These are phyloP conservation scores for Gambusia yucatana DNA, from an alignment of 2,797 vertebrate species.

Conservation along the genomic window DNA sequence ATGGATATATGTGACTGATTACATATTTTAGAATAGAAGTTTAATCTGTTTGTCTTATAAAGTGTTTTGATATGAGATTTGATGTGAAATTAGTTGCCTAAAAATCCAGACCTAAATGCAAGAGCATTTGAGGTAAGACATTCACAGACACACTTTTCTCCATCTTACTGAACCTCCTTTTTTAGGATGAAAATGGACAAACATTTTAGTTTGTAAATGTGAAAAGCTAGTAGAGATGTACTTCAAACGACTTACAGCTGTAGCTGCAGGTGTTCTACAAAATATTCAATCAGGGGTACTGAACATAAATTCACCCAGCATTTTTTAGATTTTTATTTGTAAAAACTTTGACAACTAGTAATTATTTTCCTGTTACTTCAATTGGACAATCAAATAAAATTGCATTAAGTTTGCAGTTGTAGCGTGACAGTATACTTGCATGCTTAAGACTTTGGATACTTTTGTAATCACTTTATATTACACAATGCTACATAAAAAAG, in stretches of 20 bases:
- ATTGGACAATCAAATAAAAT: background rate
- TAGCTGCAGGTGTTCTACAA: background rate
- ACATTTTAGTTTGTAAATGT: background rate
- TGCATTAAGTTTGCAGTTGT: background rate
- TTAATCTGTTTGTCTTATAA: background rate
- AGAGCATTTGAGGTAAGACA: background rate
- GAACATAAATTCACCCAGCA: background rate
- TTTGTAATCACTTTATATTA: background rate
- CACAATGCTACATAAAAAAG: background rate
- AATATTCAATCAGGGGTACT: background rate
- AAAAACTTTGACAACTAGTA: background rate
- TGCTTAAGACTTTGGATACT: background rate
- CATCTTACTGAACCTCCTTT: background rate
- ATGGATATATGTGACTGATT: background rate
- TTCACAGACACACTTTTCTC: background rate
- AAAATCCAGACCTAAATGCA: background rate
- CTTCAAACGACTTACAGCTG: background rate
- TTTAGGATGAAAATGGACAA: background rate
- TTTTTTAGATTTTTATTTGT: background rate
- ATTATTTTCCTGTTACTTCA: background rate
- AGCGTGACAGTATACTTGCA: background rate
- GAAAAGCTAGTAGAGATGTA: background rate
- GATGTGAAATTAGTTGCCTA: background rate
- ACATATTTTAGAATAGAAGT: background rate
- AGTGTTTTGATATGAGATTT: background rate